Conservation (phyloP, 2,797 vertebrate genomes). For the Dromococcyx pavoninus region DNA sequence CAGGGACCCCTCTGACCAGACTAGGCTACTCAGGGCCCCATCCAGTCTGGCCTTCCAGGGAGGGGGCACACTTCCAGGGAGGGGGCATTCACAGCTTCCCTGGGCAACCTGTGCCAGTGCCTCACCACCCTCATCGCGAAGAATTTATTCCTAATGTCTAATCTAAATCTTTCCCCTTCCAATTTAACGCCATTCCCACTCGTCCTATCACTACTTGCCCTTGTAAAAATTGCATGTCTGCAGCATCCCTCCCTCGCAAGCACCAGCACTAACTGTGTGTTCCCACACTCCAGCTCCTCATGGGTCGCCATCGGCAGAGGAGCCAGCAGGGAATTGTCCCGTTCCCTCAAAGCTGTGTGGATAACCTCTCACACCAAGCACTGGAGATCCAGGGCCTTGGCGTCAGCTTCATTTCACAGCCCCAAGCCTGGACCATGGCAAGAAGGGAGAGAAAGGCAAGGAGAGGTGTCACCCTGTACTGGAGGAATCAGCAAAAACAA, state of each 20-base stretch:
- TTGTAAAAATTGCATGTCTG: too few species aligned
- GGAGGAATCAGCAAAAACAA: neutral
- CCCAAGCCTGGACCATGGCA: neutral
- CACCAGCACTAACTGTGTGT: neutral
- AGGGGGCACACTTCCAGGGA: too few species aligned
- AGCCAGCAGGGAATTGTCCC: neutral
- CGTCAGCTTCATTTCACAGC: neutral
- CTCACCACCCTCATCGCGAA: too few species aligned
- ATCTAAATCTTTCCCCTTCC: too few species aligned
- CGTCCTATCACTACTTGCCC: too few species aligned
- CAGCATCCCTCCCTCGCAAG: neutral
- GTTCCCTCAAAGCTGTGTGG: neutral
- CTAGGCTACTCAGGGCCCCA: too few species aligned
- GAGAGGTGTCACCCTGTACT: neutral
- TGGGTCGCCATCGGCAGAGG: neutral
- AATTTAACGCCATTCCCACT: too few species aligned
- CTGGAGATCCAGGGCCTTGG: neutral
- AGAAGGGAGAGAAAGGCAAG: neutral
- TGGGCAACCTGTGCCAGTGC: too few species aligned
- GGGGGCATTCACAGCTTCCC: too few species aligned
- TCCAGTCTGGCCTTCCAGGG: too few species aligned
- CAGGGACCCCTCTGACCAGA: too few species aligned
- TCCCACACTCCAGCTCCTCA: neutral
- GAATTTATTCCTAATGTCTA: too few species aligned
- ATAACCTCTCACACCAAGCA: neutral